Evolutionary conservation across 2,888 invertebrate genomes (phyloP), one percentile per base, ranked within the genome.

Genomic region (Norana najaformis): DNA sequence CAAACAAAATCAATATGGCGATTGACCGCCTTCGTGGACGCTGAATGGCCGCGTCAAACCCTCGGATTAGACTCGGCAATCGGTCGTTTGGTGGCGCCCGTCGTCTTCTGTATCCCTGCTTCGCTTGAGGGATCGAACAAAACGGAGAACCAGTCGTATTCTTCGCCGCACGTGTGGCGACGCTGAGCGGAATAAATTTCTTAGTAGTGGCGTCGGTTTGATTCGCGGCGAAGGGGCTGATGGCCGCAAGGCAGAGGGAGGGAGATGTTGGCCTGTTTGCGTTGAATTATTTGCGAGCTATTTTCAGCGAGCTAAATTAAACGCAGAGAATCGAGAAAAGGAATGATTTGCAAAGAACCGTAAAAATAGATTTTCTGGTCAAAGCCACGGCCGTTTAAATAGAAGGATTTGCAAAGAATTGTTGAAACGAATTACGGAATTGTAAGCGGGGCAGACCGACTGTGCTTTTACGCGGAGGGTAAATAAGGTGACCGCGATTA

Each of bases 71-170:
- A 23, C 47, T 20, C 47, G 1, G 47, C 47, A 47, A 16, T 69
- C n/a, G 69, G 69, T 69, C 69, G n/a, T 69, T 69, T 69, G 69
- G 69, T n/a, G 30, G 69, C 69, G 30, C 0, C 69, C n/a, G 69
- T n/a, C 69, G 69, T 69, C 30, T 69, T 69, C 69, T 69, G 69
- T 69, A 69, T 69, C 69, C 69, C 69, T 69, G 69, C n/a, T 69
- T 69, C n/a, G 30, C 69, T n/a, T n/a, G 69, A 69, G 16, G 69
- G n/a, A 69, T 69, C 69, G 69, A 69, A 69, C 30, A 69, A 69
- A 69, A 69, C 69, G n/a, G 69, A n/a, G 69, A 69, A 69, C 69
- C 69, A 69, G 69, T n/a, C 69, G 69, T 69, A n/a, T 69, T 69
- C 69, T 69, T 69, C n/a, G 69, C 8, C 30, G n/a, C 69, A 16